Conservation (phyloP, 2,888 invertebrate species). For the Acanthosepion esculentum region DNA sequence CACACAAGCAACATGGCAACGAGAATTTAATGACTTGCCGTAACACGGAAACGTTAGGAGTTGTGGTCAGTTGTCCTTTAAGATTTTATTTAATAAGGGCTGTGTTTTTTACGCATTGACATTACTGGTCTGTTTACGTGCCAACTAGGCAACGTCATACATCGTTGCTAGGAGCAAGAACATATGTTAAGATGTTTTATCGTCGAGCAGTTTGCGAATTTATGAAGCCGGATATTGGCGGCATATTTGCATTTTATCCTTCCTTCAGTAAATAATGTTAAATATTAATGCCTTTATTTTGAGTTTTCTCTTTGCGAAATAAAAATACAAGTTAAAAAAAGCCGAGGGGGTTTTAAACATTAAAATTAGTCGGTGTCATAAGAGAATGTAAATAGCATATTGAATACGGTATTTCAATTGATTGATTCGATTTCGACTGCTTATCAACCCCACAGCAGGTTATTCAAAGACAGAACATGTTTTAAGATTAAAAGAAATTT, state of each 20-base stretch:
- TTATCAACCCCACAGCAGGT: too few species aligned
- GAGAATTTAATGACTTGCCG: not conserved
- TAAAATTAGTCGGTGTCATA: not conserved
- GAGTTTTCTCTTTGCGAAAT: too few species aligned
- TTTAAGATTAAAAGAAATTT: too few species aligned
- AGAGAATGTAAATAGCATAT: not conserved
- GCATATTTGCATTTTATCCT: not conserved
- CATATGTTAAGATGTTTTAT: not conserved
- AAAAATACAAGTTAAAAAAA: not conserved
- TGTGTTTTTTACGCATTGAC: not conserved
- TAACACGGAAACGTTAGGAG: not conserved
- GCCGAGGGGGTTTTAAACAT: not conserved
- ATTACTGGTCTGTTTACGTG: not conserved
- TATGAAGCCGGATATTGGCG: not conserved
- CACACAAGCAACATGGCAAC: not conserved
- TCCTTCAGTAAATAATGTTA: not conserved
- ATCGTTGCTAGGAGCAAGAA: not conserved
- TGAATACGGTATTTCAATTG: not conserved
- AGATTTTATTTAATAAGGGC: not conserved
- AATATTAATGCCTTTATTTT: not conserved
- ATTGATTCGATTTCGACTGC: not conserved
- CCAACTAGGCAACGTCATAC: not conserved
- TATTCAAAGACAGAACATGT: too few species aligned
- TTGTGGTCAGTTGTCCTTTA: not conserved
- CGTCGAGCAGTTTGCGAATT: not conserved